phyloP scores from a whole-genome alignment of 2,113 vertebrate genomes.

The Corvus moneduloides region DNA sequence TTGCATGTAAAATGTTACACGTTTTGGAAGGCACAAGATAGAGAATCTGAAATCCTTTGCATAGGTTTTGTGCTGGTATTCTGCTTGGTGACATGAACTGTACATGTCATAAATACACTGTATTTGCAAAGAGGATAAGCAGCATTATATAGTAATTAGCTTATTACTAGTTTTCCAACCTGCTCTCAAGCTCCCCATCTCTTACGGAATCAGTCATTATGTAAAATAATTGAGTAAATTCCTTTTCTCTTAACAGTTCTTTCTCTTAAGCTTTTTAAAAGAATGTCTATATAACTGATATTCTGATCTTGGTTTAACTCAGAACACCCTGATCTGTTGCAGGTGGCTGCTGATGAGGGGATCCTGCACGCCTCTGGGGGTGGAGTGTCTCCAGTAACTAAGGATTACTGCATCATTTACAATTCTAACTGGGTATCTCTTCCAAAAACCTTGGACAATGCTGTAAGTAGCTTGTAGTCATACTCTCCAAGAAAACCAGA shows the following conservation, averaged over 20 bases:
- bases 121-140: not conserved
- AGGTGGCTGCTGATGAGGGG: conserved; percentile 83
- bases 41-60: not conserved
- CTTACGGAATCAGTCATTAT: not conserved
- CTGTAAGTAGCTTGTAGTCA: conserved; percentile 77
- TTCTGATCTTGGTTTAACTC: not conserved
- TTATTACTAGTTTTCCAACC: not conserved
- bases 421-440: conserved; percentile 81
- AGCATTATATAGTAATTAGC: not conserved
- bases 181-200: not conserved
- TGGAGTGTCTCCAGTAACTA: not conserved
- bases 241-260: not conserved
- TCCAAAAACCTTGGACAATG: conserved; percentile 71
- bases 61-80: not conserved
- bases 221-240: not conserved
- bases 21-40: not conserved
- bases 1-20: not conserved
- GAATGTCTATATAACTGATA: not conserved
- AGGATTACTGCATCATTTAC: conserved; percentile 87
- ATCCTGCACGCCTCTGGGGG: conserved; percentile 78
- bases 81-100: not conserved
- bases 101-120: not conserved
- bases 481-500: not conserved
- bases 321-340: conserved; percentile 7
- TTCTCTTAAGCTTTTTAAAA: not conserved